Base-by-base conservation (phyloP, 2,888 invertebrate species). In the Heliconius cydno region DNA sequence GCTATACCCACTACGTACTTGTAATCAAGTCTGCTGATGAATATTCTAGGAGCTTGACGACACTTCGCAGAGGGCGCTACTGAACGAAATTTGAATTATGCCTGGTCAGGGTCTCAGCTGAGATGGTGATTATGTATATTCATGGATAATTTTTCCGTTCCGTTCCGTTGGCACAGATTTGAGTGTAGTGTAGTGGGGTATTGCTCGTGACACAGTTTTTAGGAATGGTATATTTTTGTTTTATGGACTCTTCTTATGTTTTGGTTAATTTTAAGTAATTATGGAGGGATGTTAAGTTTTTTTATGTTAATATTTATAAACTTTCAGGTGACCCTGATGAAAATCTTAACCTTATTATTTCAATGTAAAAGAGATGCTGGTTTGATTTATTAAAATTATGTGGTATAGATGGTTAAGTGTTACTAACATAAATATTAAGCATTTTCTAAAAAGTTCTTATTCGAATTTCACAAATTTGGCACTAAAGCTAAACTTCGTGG, bases 41-140 rank as follows among this genome's bases (percentile, higher is more conserved):
- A 93, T 93, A 93, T 93, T 92, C 92, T 88, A 92, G 89, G 85
- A 89, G 88, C 79, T 81, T 60, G 75, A 67, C 76, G 60, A 67
- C 75, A 87, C 90, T 90, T 84, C 85, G 88, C 86, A 87, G 83
- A 88, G 87, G 89, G 87, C 79, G 84, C 79, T 78, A 84, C 81
- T 83, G 87, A 90, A 88, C 90, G 90, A 90, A 85, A 87, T 89
- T 89, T 89, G 89, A 90, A 92, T 92, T 92, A 92, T 92, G 91
- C 91, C 87, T 85, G 78, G 78, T 76, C 77, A 80, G 80, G 80
- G 75, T 75, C 67, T 77, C 63, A 65, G 65, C 76, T 73, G 78
- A 75, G 75, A 78, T 65, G 80, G 67, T 78, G 76, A 80, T 80
- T 81, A 79, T 82, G 82, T 80, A 76, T 79, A 78, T 78, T 78